phyloP scores from a whole-genome alignment of 1,140 invertebrate genomes.

The Magallana ariakensis region DNA sequence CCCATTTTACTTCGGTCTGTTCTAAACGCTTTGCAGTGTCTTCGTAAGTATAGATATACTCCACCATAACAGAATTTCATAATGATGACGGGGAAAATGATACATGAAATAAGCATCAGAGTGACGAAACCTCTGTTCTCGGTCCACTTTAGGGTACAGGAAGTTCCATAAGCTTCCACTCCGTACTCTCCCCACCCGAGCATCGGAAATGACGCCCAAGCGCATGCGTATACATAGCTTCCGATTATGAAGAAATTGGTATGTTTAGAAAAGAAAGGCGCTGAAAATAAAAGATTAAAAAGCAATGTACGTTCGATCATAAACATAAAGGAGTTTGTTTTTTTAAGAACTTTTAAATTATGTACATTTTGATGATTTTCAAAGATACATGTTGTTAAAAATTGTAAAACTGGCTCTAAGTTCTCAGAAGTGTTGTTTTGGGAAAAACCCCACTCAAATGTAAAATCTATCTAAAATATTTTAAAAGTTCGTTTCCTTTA shows the following conservation, averaged over 20 bases:
- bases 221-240: slow-evolving; percentile 62
- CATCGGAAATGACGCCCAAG: slow-evolving; percentile 70
- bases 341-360: too few species aligned
- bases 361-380: too few species aligned
- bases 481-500: too few species aligned
- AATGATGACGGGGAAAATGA: slow-evolving; percentile 61
- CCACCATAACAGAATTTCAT: slow-evolving; percentile 63
- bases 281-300: slow-evolving; percentile 45
- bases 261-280: neutral
- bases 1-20: slow-evolving; percentile 3
- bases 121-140: slow-evolving; percentile 67
- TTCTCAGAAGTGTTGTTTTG: too few species aligned
- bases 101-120: slow-evolving; percentile 64
- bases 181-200: slow-evolving; percentile 75
- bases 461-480: too few species aligned
- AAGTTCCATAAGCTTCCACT: slow-evolving; percentile 76
- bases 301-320: too few species aligned
- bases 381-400: too few species aligned
- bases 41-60: slow-evolving; percentile 46
- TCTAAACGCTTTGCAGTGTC: neutral
- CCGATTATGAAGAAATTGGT: slow-evolving; percentile 49
- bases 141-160: slow-evolving; percentile 77
- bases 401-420: too few species aligned
- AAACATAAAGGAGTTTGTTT: too few species aligned
- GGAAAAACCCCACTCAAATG: too few species aligned